phyloP scores from a whole-genome alignment of 2,888 invertebrate genomes.

The Microplitis manilae region DNA sequence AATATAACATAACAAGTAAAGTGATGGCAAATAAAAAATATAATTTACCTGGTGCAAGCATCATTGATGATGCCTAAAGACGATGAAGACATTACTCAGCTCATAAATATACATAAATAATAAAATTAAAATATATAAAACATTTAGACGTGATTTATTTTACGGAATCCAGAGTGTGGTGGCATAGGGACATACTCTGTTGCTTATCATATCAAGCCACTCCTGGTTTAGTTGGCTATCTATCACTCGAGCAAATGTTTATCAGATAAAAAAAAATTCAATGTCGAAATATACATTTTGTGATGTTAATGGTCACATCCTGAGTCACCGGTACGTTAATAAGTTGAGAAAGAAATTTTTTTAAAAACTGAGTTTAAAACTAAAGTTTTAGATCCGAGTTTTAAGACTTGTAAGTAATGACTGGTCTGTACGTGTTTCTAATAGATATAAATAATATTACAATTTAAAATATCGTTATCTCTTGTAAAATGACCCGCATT shows the following conservation, averaged over 20 bases:
- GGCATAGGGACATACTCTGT: slow-evolving; percentile 11
- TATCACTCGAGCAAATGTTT: slow-evolving; percentile 25
- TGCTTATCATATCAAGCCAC: slow-evolving; percentile 40
- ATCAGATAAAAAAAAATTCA: slow-evolving; percentile 38
- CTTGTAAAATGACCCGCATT: slow-evolving; percentile 48
- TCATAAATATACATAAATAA: slow-evolving; percentile 14
- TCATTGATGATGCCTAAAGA: slow-evolving; percentile 7
- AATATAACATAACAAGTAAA: background rate
- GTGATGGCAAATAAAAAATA: background rate
- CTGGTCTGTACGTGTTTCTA: background rate
- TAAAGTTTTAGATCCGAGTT: background rate
- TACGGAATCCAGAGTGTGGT: background rate
- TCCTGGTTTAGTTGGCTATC: slow-evolving; percentile 6
- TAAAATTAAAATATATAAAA: background rate
- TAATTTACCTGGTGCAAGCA: slow-evolving; percentile 25
- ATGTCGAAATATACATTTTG: slow-evolving; percentile 19
- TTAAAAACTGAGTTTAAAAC: background rate
- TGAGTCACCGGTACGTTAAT: background rate
- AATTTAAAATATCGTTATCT: slow-evolving; percentile 41
- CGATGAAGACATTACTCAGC: slow-evolving; percentile 34
- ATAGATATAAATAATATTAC: background rate
- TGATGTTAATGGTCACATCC: background rate
- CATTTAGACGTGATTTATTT: background rate
- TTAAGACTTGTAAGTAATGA: background rate
- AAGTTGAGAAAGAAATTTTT: background rate